These are phyloP conservation scores for Dicerorhinus sumatrensis DNA, from an alignment of 2,113 vertebrate genomes.

Conservation along the genomic window DNA sequence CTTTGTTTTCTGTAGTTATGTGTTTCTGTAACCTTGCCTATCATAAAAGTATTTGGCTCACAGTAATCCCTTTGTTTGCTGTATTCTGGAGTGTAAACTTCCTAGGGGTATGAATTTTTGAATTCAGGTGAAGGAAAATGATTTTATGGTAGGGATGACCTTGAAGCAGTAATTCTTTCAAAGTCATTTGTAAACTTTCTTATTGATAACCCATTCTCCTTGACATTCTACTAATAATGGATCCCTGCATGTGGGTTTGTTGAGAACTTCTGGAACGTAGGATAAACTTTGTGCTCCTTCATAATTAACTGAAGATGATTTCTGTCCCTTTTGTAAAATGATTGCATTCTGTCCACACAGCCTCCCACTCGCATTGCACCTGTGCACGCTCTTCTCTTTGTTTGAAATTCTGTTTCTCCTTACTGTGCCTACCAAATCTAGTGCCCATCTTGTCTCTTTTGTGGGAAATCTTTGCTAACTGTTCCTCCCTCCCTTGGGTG, in stretches of 20 bases:
- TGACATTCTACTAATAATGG: not conserved
- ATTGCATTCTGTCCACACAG: not conserved
- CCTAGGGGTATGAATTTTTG: not conserved
- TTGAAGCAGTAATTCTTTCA: constrained; percentile 1
- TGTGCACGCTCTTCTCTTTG: not conserved
- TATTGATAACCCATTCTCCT: not conserved
- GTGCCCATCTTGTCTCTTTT: not conserved
- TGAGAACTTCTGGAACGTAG: not conserved
- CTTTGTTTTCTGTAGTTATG: not conserved
- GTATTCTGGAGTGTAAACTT: not conserved
- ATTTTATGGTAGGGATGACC: not conserved
- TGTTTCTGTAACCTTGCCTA: not conserved
- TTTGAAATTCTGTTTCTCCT: not conserved
- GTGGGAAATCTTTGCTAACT: not conserved
- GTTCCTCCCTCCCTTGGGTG: rapidly evolving
- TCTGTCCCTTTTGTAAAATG: not conserved
- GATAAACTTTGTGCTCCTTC: not conserved
- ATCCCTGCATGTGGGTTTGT: not conserved
- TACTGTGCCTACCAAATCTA: not conserved
- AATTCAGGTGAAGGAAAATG: constrained; percentile 3
- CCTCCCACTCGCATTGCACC: rapidly evolving
- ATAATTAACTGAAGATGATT: not conserved
- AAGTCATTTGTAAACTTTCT: not conserved
- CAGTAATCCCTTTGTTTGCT: not conserved
- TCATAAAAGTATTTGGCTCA: not conserved